phyloP scores from a whole-genome alignment of 37 sponge, comb jelly and placozoan genomes.

The Axinella damicornis region DNA sequence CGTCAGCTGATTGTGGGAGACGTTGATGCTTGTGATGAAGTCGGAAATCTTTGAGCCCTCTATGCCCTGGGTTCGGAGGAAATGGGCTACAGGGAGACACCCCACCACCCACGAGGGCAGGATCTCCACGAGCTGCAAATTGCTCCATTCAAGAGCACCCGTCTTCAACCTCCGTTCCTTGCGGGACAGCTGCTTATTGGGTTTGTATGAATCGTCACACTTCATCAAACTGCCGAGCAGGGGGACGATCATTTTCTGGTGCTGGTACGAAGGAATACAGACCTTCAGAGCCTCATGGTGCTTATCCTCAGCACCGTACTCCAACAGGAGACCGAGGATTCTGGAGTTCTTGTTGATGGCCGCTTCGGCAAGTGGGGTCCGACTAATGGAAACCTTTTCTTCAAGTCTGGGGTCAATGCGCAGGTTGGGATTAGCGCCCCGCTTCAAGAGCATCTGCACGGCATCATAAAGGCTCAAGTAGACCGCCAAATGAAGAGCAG shows the following conservation, averaged over 20 bases:
- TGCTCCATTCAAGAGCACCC: conserved; percentile 36
- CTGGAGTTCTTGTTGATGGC: conserved; percentile 17
- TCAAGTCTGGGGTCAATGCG: not conserved
- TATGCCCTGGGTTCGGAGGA: conserved; percentile 24
- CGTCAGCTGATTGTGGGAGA: conserved; percentile 45
- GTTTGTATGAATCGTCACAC: conserved; percentile 38
- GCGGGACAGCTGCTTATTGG: not conserved
- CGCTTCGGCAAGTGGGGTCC: conserved; percentile 68
- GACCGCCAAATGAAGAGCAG: conserved; percentile 74
- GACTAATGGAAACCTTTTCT: not conserved
- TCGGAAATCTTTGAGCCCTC: not conserved
- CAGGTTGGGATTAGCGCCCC: conserved; percentile 55
- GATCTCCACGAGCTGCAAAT: conserved; percentile 19
- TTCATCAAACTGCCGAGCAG: conserved; percentile 56
- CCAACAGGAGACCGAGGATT: conserved; percentile 39
- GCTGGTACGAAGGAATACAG: conserved; percentile 30
- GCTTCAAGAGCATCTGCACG: conserved; percentile 36
- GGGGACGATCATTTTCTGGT: conserved; percentile 13
- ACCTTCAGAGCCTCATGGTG: conserved; percentile 58
- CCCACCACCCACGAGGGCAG: conserved; percentile 48
- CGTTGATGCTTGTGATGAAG: conserved; percentile 61
- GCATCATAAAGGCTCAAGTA: conserved; percentile 8
- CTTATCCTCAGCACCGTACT: conserved; percentile 65
- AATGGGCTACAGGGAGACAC: conserved; percentile 10
- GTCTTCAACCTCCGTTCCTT: conserved; percentile 25